Conservation (phyloP, 2,797 vertebrate species). For the Apodemus agrarius region DNA sequence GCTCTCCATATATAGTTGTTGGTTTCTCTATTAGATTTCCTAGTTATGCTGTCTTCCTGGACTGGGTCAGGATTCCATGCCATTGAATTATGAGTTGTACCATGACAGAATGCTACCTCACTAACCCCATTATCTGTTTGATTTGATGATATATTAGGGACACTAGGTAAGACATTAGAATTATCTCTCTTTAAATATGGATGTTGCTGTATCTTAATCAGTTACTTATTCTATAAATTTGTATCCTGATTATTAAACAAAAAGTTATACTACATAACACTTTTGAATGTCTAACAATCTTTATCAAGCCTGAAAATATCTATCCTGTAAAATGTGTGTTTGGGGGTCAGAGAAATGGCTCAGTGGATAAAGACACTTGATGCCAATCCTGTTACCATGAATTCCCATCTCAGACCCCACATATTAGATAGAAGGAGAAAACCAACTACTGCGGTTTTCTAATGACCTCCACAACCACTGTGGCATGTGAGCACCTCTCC, state of each 20-base stretch:
- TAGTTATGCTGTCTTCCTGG: neutral
- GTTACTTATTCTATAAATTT: neutral
- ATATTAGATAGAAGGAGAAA: neutral
- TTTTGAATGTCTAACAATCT: neutral
- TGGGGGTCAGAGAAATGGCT: neutral
- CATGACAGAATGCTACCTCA: neutral
- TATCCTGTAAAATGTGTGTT: neutral
- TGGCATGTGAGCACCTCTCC: no score
- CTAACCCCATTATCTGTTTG: neutral
- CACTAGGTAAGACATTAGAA: neutral
- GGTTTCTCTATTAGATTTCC: neutral
- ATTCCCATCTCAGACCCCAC: neutral
- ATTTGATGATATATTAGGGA: neutral
- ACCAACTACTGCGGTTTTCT: neutral
- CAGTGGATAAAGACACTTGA: neutral
- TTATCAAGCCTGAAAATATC: neutral
- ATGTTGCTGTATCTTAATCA: neutral
- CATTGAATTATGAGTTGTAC: neutral
- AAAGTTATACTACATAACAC: neutral
- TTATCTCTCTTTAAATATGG: neutral
- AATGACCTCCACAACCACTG: neutral
- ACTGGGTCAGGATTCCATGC: neutral
- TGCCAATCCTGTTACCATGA: neutral
- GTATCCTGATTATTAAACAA: neutral
- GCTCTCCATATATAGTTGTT: neutral